These are phyloP conservation scores for Drosophila navojoa DNA, from an alignment of 1,140 invertebrate genomes.

Conservation along the genomic window DNA sequence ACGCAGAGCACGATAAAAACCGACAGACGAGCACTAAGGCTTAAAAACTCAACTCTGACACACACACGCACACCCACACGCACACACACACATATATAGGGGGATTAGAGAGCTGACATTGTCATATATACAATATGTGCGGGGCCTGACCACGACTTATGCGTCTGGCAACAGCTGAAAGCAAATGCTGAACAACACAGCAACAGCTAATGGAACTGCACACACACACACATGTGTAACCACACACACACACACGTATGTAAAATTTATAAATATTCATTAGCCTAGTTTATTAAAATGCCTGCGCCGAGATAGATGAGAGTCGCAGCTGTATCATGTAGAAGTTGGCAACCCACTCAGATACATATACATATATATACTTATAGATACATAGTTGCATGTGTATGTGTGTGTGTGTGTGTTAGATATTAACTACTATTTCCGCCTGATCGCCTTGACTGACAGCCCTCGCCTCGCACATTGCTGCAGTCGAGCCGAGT, in stretches of 20 bases:
- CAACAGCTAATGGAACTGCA: conserved; percentile 15
- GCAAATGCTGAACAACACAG: conserved; percentile 23
- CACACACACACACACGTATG: conserved; percentile 15
- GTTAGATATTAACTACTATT: conserved; percentile 23
- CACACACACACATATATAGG: background rate
- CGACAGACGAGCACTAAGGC: conserved; percentile 49
- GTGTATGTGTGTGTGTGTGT: background rate
- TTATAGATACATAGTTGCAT: background rate
- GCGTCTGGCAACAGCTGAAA: conserved; percentile 25
- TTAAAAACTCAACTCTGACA: conserved; percentile 53
- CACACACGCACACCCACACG: conserved; percentile 6
- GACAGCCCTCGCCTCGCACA: conserved; percentile 22
- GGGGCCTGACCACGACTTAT: conserved; percentile 14
- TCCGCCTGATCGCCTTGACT: conserved; percentile 59
- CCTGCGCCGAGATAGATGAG: conserved; percentile 23
- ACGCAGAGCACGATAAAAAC: conserved; percentile 47
- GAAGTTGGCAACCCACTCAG: conserved; percentile 10
- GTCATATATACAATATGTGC: conserved; percentile 2
- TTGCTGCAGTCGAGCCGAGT: conserved; percentile 10
- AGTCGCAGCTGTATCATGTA: background rate
- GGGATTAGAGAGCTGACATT: conserved; percentile 32
- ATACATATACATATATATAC: background rate
- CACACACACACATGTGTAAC: conserved; percentile 7
- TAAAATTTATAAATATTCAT: conserved; percentile 71
- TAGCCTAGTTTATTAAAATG: conserved; percentile 76